These are phyloP conservation scores for Thereva unica DNA, from an alignment of 2,888 invertebrate species.

Conservation along the genomic window DNA sequence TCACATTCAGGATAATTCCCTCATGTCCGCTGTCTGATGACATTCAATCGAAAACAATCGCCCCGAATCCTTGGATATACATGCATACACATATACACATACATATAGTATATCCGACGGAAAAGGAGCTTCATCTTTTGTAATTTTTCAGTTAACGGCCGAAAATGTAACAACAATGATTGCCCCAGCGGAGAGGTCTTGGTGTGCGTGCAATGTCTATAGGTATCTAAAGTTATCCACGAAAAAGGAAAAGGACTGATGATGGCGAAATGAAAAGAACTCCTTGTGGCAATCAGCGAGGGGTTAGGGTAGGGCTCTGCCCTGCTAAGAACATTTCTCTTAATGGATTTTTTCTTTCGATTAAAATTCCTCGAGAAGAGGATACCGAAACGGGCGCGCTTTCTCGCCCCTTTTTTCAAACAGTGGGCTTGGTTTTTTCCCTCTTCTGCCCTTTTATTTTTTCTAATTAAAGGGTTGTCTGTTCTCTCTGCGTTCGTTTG, in stretches of 20 bases:
- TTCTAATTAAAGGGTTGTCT: slow-evolving; percentile 37
- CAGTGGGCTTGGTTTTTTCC: slow-evolving; percentile 21
- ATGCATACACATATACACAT: slow-evolving; percentile 1
- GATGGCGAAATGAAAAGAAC: slow-evolving; percentile 9
- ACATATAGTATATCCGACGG: slow-evolving; percentile 9
- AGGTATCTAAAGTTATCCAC: too few relatives aligned
- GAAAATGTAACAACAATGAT: slow-evolving; percentile 4
- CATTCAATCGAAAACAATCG: too few relatives aligned
- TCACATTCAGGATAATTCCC: too few relatives aligned
- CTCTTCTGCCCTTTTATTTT: slow-evolving; percentile 36
- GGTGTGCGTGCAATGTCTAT: too few relatives aligned
- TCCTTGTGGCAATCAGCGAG: slow-evolving; percentile 30
- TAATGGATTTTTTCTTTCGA: slow-evolving; percentile 35
- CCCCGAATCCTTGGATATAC: slow-evolving; percentile 3
- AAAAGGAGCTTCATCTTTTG: slow-evolving; percentile 14
- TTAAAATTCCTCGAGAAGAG: slow-evolving; percentile 33
- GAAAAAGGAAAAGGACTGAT: too few relatives aligned
- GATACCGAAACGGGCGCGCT: slow-evolving; percentile 20
- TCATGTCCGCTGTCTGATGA: too few relatives aligned
- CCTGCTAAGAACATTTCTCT: slow-evolving; percentile 29
- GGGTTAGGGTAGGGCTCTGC: slow-evolving; percentile 31
- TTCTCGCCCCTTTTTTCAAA: slow-evolving; percentile 30
- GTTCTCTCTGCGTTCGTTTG: slow-evolving; percentile 23
- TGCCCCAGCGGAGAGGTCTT: background rate
- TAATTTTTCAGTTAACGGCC: slow-evolving; percentile 14